phyloP scores from a whole-genome alignment of 1,140 invertebrate genomes.

The Diprion similis region DNA sequence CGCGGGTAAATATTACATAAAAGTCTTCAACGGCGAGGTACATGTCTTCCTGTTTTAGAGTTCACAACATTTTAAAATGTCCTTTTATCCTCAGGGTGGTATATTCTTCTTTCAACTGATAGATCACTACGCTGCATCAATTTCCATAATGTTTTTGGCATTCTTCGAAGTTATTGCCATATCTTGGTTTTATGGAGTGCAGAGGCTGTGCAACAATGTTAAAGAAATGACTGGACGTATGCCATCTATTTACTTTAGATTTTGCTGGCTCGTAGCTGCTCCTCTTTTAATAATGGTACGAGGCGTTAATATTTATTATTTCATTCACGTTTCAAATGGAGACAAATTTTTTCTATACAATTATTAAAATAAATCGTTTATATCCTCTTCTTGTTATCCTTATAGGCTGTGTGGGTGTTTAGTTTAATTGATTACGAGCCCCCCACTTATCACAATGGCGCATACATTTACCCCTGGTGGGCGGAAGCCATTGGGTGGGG shows the following conservation, averaged over 20 bases:
- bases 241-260: constrained; percentile 81
- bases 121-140: constrained; percentile 90
- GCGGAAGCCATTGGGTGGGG: constrained; percentile 87
- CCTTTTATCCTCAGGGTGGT: constrained; percentile 72
- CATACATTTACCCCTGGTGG: constrained; percentile 84
- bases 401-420: constrained; percentile 83
- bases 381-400: constrained; percentile 23
- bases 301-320: constrained; percentile 20
- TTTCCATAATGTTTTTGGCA: constrained; percentile 90
- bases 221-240: constrained; percentile 85
- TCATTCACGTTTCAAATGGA: not conserved
- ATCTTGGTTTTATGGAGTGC: constrained; percentile 91
- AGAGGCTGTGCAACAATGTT: constrained; percentile 79
- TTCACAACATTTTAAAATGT: constrained; percentile 24
- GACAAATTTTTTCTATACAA: not conserved
- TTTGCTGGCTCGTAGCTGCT: constrained; percentile 84
- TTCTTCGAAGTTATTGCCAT: constrained; percentile 92
- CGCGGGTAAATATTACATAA: constrained; percentile 65
- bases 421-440: constrained; percentile 86
- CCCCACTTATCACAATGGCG: constrained; percentile 78
- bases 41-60: constrained; percentile 14
- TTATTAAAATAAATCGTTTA: not conserved
- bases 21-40: constrained; percentile 16
- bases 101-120: constrained; percentile 93
- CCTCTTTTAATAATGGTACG: constrained; percentile 82